These are phyloP conservation scores for Pelagia noctiluca DNA, from an alignment of 30 jellyfish, hydroid and myxozoan species.

Conservation along the genomic window DNA sequence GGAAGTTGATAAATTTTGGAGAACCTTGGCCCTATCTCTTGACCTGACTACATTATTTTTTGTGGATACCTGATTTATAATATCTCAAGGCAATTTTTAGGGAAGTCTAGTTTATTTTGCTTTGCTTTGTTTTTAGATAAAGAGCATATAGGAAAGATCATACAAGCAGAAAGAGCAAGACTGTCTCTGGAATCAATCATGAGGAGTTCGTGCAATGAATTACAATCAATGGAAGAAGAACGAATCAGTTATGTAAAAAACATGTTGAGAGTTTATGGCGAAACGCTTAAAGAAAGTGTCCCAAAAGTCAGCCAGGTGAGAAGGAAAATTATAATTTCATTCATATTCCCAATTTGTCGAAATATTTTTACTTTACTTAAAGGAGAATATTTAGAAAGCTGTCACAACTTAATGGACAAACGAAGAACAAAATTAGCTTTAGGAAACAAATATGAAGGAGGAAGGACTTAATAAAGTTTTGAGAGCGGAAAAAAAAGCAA, in stretches of 20 bases:
- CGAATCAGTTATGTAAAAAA: constrained; percentile 67
- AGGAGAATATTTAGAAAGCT: constrained; percentile 95
- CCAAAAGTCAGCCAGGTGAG: constrained; percentile 80
- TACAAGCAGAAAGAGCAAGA: constrained; percentile 88
- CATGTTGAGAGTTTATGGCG: constrained; percentile 59
- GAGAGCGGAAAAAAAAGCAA: constrained; percentile 80
- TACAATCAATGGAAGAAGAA: constrained; percentile 91
- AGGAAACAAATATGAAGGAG: constrained; percentile 78
- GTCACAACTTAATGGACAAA: constrained; percentile 81
- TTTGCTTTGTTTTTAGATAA: constrained; percentile 58
- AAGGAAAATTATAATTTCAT: background rate
- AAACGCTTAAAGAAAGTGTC: constrained; percentile 52
- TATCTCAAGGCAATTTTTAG: too few species aligned
- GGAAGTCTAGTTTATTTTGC: background rate
- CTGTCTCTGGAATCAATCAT: constrained; percentile 76
- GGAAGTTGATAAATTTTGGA: too few species aligned
- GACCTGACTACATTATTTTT: too few species aligned
- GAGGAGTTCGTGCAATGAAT: constrained; percentile 59
- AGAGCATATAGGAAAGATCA: constrained; percentile 79
- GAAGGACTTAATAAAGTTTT: constrained; percentile 42
- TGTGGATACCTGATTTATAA: too few species aligned
- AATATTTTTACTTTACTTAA: too few species aligned
- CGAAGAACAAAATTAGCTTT: constrained; percentile 85
- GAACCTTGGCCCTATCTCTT: too few species aligned
- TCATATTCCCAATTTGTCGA: too few species aligned